A percentile compares a stretch with the other conserved stretches of the same genome.
Evolutionary conservation across 2,888 invertebrate genomes (phyloP).

Genomic region (Embidobia sp.): DNA sequence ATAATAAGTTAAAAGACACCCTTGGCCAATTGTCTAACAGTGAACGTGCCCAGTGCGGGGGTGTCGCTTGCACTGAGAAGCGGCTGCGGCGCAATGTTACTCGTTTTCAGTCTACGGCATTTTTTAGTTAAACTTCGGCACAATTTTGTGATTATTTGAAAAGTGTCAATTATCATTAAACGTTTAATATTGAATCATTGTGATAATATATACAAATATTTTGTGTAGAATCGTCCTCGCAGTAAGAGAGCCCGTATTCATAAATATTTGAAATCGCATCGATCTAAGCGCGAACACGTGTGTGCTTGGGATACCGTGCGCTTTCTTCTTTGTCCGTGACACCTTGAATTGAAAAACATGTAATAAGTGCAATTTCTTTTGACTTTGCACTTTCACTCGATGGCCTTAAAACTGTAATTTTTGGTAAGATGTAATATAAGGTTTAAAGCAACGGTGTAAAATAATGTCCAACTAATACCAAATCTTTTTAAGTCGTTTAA

Average conservation of each 20-base stretch:
- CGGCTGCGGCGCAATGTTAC: conserved; percentile 41
- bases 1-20: conserved; percentile 46
- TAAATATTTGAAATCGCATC: conserved; percentile 74
- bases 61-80: conserved; percentile 69
- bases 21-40: conserved; percentile 61
- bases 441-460: too few species aligned
- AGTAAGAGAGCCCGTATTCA: conserved; percentile 37
- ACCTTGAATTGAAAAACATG: too few species aligned
- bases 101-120: conserved; percentile 19
- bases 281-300: conserved; percentile 68
- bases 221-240: conserved; percentile 16
- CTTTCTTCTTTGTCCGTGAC: conserved; percentile 43
- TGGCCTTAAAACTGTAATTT: too few species aligned
- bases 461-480: too few species aligned
- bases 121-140: background rate
- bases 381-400: too few species aligned
- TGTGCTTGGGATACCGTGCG: conserved; percentile 55
- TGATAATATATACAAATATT: too few species aligned
- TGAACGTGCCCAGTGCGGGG: conserved; percentile 70
- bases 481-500: too few species aligned
- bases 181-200: background rate
- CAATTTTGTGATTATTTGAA: background rate
- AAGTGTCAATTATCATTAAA: background rate
- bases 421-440: too few species aligned
- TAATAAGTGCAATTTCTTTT: too few species aligned